Conservation (phyloP, 2,113 vertebrate species). For the Onychostruthus taczanowskii region DNA sequence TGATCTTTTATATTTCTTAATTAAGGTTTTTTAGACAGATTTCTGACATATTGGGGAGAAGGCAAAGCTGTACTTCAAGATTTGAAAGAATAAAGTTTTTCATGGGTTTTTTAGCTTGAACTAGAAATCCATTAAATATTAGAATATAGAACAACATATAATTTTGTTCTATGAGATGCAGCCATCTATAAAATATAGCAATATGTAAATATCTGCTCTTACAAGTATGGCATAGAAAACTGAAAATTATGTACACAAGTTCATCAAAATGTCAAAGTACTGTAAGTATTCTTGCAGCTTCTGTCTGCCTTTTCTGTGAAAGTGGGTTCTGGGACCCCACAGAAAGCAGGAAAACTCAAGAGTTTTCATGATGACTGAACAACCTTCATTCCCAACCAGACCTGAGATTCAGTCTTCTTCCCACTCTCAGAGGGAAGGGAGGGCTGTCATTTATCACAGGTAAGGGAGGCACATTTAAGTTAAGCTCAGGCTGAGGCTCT, state of each 20-base stretch:
- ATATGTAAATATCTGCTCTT: not conserved
- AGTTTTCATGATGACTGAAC: not conserved
- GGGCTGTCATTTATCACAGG: not conserved
- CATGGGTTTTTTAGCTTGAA: not conserved
- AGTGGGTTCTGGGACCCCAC: not conserved
- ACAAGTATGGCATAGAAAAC: not conserved
- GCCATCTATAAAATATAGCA: not conserved
- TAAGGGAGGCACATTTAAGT: not conserved
- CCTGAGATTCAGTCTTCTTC: not conserved
- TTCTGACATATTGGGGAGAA: not conserved
- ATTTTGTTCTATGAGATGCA: not conserved
- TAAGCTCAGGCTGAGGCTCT: not conserved
- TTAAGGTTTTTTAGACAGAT: not conserved
- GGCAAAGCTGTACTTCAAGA: not conserved
- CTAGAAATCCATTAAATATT: not conserved
- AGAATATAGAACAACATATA: not conserved
- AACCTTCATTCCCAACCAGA: not conserved
- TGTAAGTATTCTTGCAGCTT: not conserved
- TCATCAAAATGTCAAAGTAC: not conserved
- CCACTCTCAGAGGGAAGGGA: not conserved
- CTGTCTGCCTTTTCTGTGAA: not conserved
- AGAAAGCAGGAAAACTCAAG: not conserved
- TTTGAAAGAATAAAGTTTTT: not conserved
- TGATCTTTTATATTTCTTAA: not conserved
- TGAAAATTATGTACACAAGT: not conserved